Evolutionary conservation across 2,797 vertebrate species (phyloP).

Genomic region (Euphonia xanthogaster): DNA sequence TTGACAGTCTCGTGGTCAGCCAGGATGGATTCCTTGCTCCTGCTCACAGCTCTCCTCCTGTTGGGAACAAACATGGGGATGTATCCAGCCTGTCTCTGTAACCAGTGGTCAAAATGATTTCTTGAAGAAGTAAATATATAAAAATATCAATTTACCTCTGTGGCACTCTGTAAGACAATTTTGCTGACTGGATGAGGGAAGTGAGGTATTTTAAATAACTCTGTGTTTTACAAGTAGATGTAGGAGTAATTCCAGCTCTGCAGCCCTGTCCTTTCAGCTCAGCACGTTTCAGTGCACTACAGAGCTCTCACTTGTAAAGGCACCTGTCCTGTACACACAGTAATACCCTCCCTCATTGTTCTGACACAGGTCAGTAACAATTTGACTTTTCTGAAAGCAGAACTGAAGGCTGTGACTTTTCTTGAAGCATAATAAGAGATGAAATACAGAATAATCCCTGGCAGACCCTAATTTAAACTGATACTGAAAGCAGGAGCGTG

Average conservation of each 20-base stretch:
- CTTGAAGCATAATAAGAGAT: background rate
- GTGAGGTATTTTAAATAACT: background rate
- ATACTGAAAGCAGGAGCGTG: background rate
- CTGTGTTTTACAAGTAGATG: background rate
- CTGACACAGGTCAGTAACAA: constrained; percentile 18
- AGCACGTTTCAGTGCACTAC: background rate
- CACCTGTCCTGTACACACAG: background rate
- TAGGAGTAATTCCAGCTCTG: background rate
- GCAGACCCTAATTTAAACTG: background rate
- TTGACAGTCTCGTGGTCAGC: constrained; percentile 78
- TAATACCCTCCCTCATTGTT: background rate
- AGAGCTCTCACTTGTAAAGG: background rate
- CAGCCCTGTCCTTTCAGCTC: background rate
- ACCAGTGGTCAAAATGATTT: background rate
- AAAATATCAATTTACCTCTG: background rate
- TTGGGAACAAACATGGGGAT: background rate
- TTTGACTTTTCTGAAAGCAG: background rate
- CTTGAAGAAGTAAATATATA: background rate
- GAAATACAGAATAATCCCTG: background rate
- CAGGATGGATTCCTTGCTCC: constrained; percentile 88
- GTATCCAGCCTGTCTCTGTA: fast-evolving
- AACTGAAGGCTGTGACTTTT: constrained; percentile 5
- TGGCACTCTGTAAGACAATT: background rate
- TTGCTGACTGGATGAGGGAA: background rate
- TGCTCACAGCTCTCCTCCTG: constrained; percentile 86